Evolutionary conservation across 2,113 vertebrate species (phyloP), one percentile per base, ranked within the genome.

Genomic region (Poeciliopsis occidentalis): DNA sequence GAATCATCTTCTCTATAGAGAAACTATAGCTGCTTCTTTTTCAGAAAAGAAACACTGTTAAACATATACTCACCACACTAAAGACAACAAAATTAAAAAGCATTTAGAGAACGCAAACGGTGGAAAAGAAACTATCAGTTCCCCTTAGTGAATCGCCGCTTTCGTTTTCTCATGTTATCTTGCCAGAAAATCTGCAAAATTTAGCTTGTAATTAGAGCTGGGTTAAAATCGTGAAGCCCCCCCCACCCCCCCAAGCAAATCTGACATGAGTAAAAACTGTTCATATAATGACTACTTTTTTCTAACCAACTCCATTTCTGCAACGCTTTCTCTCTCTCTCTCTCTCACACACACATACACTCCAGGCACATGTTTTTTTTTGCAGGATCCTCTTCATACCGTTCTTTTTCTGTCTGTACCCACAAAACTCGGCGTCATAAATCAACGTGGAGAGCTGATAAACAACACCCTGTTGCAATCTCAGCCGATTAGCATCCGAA

Each of bases 381-480:
- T 34, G 75, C 71, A 79, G 61, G 78, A 51, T 82, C 69, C 10
- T 74, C 82, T 82, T 80, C 83, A 82, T 85, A 64, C 78, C 86
- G 26, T 69, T 69, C 76, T 71, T 86, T 90, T 88, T 86, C 54
- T 79, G 72, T 75, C 73, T 72, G 61, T 64, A 74, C 66, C 82
- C 85, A 77, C 85, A 82, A 87, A 87, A 81, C 66, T 37, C 71
- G 66, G 60, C 71, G 67, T 82, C 69, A 75, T 89, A 85, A 89
- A 87, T 88, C 82, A 87, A 54, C 75, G 57, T 73, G 75, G 65
- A 12, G 51, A 85, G 63, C 73, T 63, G 69, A 88, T 90, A 79
- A 82, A 87, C 85, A 86, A 82, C 19, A 26, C 67, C 47, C 31
- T 81, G 66, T 79, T 83, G 41, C 80, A 83, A 82, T 80, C 70